Percentiles rank a stretch among this genome's conserved stretches.
phyloP scores from a whole-genome alignment of 2,888 invertebrate genomes.

The Patella ulyssiponensis region DNA sequence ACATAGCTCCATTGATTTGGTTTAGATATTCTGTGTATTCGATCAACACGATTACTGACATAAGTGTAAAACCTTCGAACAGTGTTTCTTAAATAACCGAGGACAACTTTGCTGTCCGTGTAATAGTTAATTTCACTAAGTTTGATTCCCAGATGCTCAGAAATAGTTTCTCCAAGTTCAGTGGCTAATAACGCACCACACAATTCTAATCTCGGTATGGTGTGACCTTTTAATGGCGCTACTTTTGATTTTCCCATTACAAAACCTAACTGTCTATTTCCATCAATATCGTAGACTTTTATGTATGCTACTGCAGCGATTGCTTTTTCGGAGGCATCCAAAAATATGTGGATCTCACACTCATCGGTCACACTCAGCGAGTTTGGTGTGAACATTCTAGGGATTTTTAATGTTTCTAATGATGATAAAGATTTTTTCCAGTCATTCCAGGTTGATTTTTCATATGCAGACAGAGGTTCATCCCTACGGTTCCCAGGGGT shows the following conservation, averaged over 20 bases:
- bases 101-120: neutral
- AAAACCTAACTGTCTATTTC: constrained; percentile 21
- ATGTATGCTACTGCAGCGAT: constrained; percentile 31
- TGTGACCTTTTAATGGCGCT: constrained; percentile 28
- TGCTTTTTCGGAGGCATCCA: constrained; percentile 32
- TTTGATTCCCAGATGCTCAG: neutral
- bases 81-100: neutral
- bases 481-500: constrained; percentile 6
- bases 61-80: neutral
- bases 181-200: neutral
- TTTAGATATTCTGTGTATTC: constrained; percentile 24
- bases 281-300: constrained; percentile 9
- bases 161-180: neutral
- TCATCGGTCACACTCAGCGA: neutral
- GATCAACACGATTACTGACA: constrained; percentile 8
- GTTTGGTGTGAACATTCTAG: neutral
- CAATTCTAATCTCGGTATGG: neutral
- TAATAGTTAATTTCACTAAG: neutral
- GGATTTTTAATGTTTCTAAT: neutral
- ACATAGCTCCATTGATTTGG: constrained; percentile 34
- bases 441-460: neutral
- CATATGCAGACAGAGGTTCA: constrained; percentile 17
- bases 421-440: constrained; percentile 8
- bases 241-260: constrained; percentile 39
- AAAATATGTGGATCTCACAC: neutral